Conservation (phyloP, 23 tunicate genomes). For the Styela clava region DNA sequence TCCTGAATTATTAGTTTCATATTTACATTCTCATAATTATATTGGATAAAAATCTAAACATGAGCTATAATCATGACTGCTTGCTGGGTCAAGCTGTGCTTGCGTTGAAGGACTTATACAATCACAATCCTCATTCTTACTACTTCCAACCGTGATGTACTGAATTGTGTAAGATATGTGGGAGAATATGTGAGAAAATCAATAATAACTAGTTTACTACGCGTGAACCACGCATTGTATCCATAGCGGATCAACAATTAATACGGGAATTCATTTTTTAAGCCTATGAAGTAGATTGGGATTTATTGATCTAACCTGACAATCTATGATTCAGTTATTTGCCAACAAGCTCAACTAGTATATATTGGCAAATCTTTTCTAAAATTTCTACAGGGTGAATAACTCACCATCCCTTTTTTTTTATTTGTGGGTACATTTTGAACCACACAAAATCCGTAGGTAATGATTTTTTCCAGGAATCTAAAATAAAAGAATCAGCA, state of each 20-base stretch:
- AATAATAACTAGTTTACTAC: too few species aligned
- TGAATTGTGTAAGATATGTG: neutral
- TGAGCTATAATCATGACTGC: too few species aligned
- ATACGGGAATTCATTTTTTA: neutral
- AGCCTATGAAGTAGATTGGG: too few species aligned
- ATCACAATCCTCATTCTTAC: too few species aligned
- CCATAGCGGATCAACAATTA: neutral
- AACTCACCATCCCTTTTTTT: neutral
- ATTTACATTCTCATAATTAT: neutral
- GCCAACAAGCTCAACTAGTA: too few species aligned
- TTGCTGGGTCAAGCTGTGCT: too few species aligned
- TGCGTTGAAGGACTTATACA: too few species aligned
- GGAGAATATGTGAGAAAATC: too few species aligned
- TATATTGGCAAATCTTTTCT: neutral
- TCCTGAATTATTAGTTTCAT: neutral
- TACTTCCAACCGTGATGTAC: too few species aligned
- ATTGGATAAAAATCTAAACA: neutral
- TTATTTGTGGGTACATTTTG: neutral
- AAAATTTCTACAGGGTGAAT: neutral
- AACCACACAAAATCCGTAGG: neutral
- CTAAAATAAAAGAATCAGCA: neutral
- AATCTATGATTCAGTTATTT: too few species aligned
- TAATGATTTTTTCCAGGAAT: neutral
- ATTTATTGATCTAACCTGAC: too few species aligned
- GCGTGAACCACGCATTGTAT: neutral